Percentiles rank a stretch among this genome's conserved stretches.
Evolutionary conservation across 2,888 invertebrate species (phyloP).

Genomic region (Ennomos erosarius): DNA sequence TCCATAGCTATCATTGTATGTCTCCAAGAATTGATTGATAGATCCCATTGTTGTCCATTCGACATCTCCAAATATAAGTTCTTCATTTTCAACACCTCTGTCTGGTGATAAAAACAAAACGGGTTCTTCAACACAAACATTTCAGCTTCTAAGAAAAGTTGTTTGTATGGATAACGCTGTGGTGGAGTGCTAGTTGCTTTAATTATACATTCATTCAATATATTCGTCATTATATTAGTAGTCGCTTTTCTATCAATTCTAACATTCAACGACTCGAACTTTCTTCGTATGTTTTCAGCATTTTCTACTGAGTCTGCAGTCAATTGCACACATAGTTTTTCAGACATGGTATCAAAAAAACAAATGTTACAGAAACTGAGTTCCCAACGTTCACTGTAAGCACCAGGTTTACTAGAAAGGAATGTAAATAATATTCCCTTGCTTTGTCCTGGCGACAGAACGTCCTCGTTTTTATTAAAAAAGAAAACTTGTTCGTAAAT

Average conservation of each 20-base stretch:
- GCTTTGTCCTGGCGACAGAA: conserved; percentile 80
- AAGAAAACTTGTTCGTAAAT: conserved; percentile 75
- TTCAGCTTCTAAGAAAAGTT: conserved; percentile 69
- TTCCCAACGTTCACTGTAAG: conserved; percentile 79
- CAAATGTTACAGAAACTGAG: conserved; percentile 71
- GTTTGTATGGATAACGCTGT: conserved; percentile 67
- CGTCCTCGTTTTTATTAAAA: conserved; percentile 84
- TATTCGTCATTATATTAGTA: conserved; percentile 47
- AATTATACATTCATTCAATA: conserved; percentile 55
- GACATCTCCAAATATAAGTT: conserved; percentile 62
- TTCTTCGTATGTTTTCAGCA: conserved; percentile 40
- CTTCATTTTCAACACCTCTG: conserved; percentile 68
- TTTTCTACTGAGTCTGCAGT: conserved; percentile 68
- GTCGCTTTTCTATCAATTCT: conserved; percentile 57
- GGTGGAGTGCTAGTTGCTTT: conserved; percentile 56
- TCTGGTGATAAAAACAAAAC: conserved; percentile 75
- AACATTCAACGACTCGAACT: conserved; percentile 54
- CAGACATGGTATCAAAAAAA: conserved; percentile 61
- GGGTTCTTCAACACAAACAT: conserved; percentile 76
- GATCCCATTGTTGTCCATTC: conserved; percentile 60
- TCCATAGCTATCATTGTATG: conserved; percentile 64
- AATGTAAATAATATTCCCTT: conserved; percentile 78
- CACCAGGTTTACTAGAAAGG: conserved; percentile 63
- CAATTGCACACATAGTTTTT: conserved; percentile 63
- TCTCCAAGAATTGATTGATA: conserved; percentile 70